Conservation (phyloP, 2,797 vertebrate species). For the Podarcis lilfordi region DNA sequence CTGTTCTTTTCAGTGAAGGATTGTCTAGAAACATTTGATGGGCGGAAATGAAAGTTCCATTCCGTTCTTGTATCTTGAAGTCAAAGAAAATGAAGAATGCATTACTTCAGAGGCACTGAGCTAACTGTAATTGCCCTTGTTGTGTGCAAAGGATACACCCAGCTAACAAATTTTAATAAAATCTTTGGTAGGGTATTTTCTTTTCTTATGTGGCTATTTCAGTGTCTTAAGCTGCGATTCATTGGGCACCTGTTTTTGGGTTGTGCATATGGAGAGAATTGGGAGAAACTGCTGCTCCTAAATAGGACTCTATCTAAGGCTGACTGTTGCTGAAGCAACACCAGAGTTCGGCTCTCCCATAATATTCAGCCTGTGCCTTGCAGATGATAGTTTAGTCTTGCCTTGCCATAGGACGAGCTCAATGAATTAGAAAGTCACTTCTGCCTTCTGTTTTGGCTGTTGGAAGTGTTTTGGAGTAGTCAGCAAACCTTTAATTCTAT, state of each 20-base stretch:
- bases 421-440: not conserved
- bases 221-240: not conserved
- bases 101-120: not conserved
- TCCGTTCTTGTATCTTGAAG: constrained; percentile 9
- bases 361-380: too few species aligned
- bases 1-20: not conserved
- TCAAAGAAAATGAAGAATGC: not conserved
- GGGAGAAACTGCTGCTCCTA: too few species aligned
- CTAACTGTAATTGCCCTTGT: constrained; percentile 19
- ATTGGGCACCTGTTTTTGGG: not conserved
- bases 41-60: not conserved
- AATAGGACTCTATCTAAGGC: too few species aligned
- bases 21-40: constrained; percentile 5
- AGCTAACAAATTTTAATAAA: not conserved
- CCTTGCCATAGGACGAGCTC: too few species aligned
- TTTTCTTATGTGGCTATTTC: not conserved
- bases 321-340: too few species aligned
- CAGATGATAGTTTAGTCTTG: too few species aligned
- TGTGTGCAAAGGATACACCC: constrained; percentile 9
- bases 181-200: not conserved
- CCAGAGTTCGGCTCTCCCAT: too few species aligned
- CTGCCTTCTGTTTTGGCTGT: not conserved
- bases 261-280: not conserved
- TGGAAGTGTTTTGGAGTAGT: not conserved
- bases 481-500: not conserved